Evolutionary conservation across 1,140 invertebrate genomes (phyloP).

Genomic region (Neodiprion lecontei): DNA sequence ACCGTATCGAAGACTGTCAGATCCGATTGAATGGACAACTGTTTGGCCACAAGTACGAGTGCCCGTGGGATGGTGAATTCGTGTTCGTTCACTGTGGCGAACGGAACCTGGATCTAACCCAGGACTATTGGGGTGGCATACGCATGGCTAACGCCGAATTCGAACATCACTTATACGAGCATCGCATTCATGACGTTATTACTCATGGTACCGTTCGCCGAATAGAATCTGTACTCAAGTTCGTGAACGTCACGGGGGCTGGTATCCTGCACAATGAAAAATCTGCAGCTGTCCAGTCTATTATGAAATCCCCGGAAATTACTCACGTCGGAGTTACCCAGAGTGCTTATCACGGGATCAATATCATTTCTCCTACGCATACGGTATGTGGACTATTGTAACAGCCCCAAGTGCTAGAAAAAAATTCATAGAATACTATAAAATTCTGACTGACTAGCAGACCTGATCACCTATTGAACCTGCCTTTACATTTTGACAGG

Average conservation of each 20-base stretch:
- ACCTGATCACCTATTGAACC: background rate
- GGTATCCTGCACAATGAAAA: conserved; percentile 96
- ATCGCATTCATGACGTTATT: conserved; percentile 80
- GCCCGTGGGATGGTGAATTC: conserved; percentile 88
- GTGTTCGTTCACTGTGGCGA: conserved; percentile 93
- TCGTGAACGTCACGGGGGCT: conserved; percentile 91
- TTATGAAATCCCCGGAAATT: conserved; percentile 84
- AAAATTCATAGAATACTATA: too few relatives aligned
- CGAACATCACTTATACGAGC: conserved; percentile 84
- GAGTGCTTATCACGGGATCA: conserved; percentile 91
- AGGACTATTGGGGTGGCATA: conserved; percentile 96
- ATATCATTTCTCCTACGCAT: conserved; percentile 87
- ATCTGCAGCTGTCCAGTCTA: conserved; percentile 88
- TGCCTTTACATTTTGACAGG: conserved; percentile 28
- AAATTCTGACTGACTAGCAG: background rate
- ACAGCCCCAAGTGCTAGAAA: too few relatives aligned
- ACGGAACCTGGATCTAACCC: conserved; percentile 71
- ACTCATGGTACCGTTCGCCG: conserved; percentile 74
- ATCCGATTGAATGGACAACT: conserved; percentile 89
- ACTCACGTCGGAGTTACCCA: conserved; percentile 82
- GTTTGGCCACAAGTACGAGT: conserved; percentile 83
- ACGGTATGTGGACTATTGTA: conserved; percentile 63
- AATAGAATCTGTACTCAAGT: conserved; percentile 80
- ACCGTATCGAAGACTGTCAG: conserved; percentile 83
- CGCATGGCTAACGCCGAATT: conserved; percentile 89